Evolutionary conservation across 2,113 vertebrate genomes (phyloP).

Genomic region (Atractosteus spatula): DNA sequence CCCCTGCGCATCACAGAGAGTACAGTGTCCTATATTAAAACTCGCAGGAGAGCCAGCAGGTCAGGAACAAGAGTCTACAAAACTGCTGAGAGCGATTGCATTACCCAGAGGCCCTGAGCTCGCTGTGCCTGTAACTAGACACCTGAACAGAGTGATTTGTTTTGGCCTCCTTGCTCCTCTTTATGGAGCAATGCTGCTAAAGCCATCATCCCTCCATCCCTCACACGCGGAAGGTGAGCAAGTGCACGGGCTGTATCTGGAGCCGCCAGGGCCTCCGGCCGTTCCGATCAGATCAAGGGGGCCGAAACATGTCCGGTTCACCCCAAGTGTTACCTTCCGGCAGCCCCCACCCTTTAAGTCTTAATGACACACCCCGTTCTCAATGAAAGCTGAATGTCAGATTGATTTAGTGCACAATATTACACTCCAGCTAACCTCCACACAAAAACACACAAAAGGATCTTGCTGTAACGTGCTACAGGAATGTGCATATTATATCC

Average conservation of each 20-base stretch:
- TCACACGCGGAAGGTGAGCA: neutral
- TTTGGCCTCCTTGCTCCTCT: conserved; percentile 40
- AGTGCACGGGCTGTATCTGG: neutral
- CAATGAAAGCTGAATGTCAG: no score
- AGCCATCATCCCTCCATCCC: conserved; percentile 51
- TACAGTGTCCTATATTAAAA: neutral
- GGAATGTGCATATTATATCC: neutral
- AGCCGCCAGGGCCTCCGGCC: no score
- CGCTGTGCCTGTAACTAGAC: conserved; percentile 37
- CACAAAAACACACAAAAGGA: neutral
- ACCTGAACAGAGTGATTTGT: conserved; percentile 42
- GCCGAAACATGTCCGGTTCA: no score
- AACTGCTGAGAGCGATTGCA: neutral
- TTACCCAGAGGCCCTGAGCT: conserved; percentile 5
- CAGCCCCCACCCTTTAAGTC: no score
- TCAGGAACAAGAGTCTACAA: neutral
- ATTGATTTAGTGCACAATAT: no score
- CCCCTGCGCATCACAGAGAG: no score
- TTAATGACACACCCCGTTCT: no score
- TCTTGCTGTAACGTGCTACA: neutral
- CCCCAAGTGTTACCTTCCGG: no score
- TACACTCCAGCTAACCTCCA: neutral
- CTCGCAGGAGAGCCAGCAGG: neutral
- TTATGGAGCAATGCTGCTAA: conserved; percentile 55
- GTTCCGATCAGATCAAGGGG: no score